These are phyloP conservation scores for Drosophila subpulchrella DNA, from an alignment of 1,140 invertebrate species.

Conservation along the genomic window DNA sequence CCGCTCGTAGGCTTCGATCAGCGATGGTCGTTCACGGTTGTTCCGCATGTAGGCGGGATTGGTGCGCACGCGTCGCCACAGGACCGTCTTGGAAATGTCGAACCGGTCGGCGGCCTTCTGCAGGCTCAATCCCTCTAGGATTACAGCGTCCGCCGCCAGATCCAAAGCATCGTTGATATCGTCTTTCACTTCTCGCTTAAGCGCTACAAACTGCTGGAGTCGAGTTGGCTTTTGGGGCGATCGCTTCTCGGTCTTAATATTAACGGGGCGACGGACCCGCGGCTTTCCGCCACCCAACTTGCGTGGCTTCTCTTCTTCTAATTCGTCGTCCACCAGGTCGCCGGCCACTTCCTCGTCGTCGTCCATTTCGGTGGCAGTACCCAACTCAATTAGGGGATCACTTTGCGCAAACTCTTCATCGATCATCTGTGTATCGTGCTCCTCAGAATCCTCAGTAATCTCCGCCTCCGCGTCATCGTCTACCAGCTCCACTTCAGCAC, in stretches of 20 bases:
- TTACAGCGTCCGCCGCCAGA: conserved; percentile 85
- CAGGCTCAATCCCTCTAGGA: conserved; percentile 86
- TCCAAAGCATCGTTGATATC: conserved; percentile 84
- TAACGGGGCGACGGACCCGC: conserved; percentile 29
- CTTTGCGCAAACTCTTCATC: conserved; percentile 67
- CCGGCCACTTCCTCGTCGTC: conserved; percentile 47
- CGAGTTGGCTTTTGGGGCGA: conserved; percentile 25
- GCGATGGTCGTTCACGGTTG: conserved; percentile 85
- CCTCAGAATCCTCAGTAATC: conserved; percentile 59
- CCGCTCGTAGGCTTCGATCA: conserved; percentile 86
- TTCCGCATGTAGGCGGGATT: conserved; percentile 85
- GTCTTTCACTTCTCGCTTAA: conserved; percentile 60
- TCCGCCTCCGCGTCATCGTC: conserved; percentile 43
- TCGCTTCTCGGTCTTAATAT: conserved; percentile 35
- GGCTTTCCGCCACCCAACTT: conserved; percentile 45
- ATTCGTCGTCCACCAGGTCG: conserved; percentile 47
- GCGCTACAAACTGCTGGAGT: conserved; percentile 43
- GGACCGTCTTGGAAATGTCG: conserved; percentile 87
- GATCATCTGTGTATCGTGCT: conserved; percentile 63
- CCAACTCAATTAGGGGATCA: conserved; percentile 59
- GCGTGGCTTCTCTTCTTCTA: conserved; percentile 52
- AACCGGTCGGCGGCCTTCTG: conserved; percentile 86
- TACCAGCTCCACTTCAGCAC: conserved; percentile 28
- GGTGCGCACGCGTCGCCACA: conserved; percentile 87
- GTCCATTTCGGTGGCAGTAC: conserved; percentile 40